Percentiles rank a stretch among this genome's conserved stretches.
These are phyloP conservation scores for Euzetes globulus DNA, from an alignment of 2,888 invertebrate species.

Conservation along the genomic window DNA sequence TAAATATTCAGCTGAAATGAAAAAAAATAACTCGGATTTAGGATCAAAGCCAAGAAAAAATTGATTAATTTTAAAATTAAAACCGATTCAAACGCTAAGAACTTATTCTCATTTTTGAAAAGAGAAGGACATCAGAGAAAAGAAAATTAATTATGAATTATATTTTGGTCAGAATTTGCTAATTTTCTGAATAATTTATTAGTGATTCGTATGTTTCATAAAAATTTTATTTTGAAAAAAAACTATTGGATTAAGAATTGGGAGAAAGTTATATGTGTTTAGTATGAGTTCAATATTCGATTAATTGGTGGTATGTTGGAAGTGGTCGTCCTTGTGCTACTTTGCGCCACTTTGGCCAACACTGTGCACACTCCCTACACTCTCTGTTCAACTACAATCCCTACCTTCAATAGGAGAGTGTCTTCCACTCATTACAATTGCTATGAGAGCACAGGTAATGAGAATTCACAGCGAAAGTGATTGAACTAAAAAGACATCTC, in stretches of 20 bases:
- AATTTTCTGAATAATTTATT: too few species aligned
- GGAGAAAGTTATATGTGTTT: neutral
- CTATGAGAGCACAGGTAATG: neutral
- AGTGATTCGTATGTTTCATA: neutral
- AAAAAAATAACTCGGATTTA: neutral
- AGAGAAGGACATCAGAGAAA: conserved; percentile 10
- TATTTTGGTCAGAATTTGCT: neutral
- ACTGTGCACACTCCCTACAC: neutral
- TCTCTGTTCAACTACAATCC: neutral
- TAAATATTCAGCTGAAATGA: too few species aligned
- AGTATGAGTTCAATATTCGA: neutral
- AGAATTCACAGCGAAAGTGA: neutral
- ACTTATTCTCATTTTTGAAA: neutral
- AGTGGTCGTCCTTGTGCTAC: conserved; percentile 24
- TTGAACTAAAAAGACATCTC: neutral
- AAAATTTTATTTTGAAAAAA: neutral
- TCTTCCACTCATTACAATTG: neutral
- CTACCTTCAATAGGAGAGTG: neutral
- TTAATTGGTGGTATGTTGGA: neutral
- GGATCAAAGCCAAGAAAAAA: neutral
- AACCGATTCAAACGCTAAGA: neutral
- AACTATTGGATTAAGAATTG: neutral
- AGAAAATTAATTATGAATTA: neutral
- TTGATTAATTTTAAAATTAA: neutral
- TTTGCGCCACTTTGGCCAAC: neutral